Conservation (phyloP, 1,140 invertebrate genomes). For the honey bee (Apis mellifera) region DNA sequence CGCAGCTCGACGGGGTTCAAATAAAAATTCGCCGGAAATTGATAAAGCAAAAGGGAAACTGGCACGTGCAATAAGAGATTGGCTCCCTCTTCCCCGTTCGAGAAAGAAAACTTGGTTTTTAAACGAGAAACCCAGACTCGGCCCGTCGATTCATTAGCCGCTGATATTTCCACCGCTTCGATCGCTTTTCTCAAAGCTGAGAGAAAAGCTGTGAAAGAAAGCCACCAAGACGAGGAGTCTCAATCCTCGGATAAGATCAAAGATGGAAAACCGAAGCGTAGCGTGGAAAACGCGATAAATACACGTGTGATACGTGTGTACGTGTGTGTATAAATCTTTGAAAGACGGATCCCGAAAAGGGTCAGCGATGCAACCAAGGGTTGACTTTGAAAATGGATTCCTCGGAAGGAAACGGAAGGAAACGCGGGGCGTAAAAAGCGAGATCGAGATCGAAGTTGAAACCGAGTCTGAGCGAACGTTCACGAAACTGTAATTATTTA, state of each 20-base stretch:
- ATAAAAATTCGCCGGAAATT: slow-evolving; percentile 43
- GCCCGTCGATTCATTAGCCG: not conserved
- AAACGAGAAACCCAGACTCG: not conserved
- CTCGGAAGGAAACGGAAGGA: no score
- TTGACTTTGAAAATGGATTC: not conserved
- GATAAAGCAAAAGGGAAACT: not conserved
- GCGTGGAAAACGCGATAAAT: not conserved
- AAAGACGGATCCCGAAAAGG: not conserved
- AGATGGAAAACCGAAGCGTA: not conserved
- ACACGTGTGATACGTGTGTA: not conserved
- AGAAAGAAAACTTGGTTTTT: not conserved
- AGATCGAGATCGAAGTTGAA: not conserved
- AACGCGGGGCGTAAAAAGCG: not conserved
- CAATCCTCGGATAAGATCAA: slow-evolving; percentile 5
- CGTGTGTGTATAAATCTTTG: not conserved
- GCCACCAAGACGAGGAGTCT: not conserved
- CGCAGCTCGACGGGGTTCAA: not conserved
- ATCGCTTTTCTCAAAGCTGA: not conserved
- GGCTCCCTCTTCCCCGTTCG: not conserved
- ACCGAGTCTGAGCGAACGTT: slow-evolving; percentile 6
- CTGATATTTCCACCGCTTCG: not conserved
- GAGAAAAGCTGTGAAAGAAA: not conserved
- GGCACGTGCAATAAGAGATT: not conserved
- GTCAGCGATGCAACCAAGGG: not conserved
- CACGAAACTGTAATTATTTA: slow-evolving; percentile 45